Evolutionary conservation across 2,797 vertebrate genomes (phyloP).

Genomic region (Oreortyx pictus): DNA sequence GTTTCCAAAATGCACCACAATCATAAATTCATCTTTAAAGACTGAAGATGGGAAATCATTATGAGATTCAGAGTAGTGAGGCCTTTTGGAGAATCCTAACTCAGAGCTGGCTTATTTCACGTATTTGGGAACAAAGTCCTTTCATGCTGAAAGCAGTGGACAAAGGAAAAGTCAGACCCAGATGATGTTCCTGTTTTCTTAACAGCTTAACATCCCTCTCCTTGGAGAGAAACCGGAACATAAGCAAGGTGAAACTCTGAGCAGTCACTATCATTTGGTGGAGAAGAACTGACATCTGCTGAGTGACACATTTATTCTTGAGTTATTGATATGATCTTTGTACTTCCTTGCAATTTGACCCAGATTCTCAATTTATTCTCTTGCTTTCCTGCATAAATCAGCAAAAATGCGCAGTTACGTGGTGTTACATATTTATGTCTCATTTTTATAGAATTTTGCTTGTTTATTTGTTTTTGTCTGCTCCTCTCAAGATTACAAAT

Average conservation of each 20-base stretch:
- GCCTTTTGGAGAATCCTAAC: background rate
- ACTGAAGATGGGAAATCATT: background rate
- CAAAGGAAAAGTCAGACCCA: background rate
- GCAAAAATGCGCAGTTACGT: background rate
- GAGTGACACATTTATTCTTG: background rate
- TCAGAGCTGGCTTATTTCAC: background rate
- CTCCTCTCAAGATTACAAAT: background rate
- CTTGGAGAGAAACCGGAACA: background rate
- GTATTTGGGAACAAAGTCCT: background rate
- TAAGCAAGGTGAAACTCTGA: background rate
- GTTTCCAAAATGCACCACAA: background rate
- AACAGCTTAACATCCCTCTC: fast-evolving
- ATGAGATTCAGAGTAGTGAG: background rate
- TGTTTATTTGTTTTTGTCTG: background rate
- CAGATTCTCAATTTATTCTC: background rate
- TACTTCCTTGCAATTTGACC: background rate
- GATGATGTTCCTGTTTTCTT: fast-evolving
- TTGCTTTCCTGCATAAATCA: background rate
- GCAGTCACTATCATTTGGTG: background rate
- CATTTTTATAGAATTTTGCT: background rate
- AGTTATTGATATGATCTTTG: background rate
- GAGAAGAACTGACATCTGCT: background rate
- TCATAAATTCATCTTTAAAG: background rate
- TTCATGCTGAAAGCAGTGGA: background rate
- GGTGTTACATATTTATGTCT: background rate